Percentiles rank a stretch among this genome's conserved stretches.
phyloP scores from a whole-genome alignment of 1,140 invertebrate genomes.

The Nephila pilipes region DNA sequence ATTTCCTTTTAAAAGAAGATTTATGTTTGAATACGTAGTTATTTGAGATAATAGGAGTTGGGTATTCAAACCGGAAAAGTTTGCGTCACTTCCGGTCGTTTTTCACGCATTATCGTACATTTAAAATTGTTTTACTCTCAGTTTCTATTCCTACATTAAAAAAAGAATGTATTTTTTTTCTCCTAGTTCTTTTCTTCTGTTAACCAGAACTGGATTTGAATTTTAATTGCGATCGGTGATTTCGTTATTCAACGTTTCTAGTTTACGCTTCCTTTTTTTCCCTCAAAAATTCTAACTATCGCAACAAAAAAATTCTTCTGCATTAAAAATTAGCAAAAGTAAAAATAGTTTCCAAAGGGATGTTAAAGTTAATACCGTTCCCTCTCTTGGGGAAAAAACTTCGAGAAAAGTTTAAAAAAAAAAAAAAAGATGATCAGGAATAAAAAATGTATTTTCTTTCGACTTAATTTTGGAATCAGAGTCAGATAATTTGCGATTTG shows the following conservation, averaged over 20 bases:
- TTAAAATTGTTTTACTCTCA: conserved; percentile 8
- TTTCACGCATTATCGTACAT: conserved; percentile 29
- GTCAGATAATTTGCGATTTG: background rate
- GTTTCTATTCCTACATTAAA: background rate
- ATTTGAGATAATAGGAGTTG: conserved; percentile 20
- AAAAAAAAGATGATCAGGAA: background rate
- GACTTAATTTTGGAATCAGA: background rate
- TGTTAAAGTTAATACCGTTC: background rate
- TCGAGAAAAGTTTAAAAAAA: background rate
- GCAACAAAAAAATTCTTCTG: background rate
- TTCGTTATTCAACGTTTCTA: conserved; percentile 3
- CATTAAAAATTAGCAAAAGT: background rate
- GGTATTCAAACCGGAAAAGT: conserved; percentile 13
- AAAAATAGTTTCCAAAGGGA: background rate
- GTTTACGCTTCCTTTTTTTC: background rate
- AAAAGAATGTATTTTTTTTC: background rate
- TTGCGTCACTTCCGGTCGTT: conserved; percentile 36
- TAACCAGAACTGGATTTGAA: background rate
- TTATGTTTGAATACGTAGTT: background rate
- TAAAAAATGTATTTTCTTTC: background rate
- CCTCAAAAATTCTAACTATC: background rate
- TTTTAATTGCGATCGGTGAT: conserved; percentile 6
- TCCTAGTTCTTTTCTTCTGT: background rate
- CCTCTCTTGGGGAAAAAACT: background rate
- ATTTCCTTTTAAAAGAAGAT: conserved; percentile 5